Evolutionary conservation across 37 sponge, comb jelly and placozoan genomes (phyloP).

Genomic region (Mnemiopsis leidyi): DNA sequence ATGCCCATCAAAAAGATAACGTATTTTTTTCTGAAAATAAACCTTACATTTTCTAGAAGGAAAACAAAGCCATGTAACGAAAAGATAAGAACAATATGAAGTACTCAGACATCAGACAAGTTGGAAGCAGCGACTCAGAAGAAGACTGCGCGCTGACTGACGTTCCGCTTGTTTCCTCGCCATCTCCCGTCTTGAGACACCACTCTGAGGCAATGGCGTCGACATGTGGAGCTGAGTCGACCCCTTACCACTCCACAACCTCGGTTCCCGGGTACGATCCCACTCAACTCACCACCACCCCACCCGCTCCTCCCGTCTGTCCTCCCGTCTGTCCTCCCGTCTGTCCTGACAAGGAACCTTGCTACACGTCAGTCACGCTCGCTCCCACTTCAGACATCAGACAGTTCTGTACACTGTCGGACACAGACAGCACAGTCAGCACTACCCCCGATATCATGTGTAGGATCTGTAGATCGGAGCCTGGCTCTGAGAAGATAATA

Average conservation of each 20-base stretch:
- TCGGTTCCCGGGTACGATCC: background rate
- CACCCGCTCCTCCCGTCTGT: background rate
- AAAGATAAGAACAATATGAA: background rate
- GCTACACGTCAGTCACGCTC: conserved; percentile 26
- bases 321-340: background rate
- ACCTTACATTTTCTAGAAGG: background rate
- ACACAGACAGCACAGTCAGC: conserved; percentile 39
- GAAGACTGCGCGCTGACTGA: too few species aligned
- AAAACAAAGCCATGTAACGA: background rate
- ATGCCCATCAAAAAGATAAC: too few species aligned
- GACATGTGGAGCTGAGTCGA: too few species aligned
- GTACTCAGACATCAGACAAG: background rate
- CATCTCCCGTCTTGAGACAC: too few species aligned
- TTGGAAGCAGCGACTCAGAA: background rate
- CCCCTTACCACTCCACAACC: background rate
- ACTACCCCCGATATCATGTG: conserved; percentile 51
- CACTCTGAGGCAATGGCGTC: too few species aligned
- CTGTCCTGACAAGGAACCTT: background rate
- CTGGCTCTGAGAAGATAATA: conserved; percentile 63
- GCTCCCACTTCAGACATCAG: background rate
- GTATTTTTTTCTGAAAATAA: too few species aligned
- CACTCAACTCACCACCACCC: background rate
- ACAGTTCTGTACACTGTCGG: background rate
- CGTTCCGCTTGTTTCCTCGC: too few species aligned
- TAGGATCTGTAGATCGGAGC: conserved; percentile 49